Evolutionary conservation across 2,797 vertebrate genomes (phyloP).

Genomic region (Arrhamphus sclerolepis): DNA sequence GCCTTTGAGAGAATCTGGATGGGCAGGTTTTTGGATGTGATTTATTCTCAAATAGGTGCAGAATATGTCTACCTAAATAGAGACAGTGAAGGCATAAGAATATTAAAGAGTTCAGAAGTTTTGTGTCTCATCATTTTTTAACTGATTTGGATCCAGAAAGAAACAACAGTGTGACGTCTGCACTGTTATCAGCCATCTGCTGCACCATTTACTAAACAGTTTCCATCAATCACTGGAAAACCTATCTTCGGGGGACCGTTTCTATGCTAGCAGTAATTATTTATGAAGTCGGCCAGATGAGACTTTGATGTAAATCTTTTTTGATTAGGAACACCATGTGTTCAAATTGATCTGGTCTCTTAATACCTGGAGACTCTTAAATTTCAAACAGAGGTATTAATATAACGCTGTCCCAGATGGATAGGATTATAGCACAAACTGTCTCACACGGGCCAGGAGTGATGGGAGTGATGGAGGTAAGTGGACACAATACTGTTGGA

Average conservation of each 20-base stretch:
- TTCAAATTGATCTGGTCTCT: slow-evolving; percentile 40
- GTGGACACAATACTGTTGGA: too few relatives aligned
- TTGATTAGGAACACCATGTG: slow-evolving; percentile 45
- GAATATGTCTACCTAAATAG: too few relatives aligned
- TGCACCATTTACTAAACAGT: not conserved
- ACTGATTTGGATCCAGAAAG: too few relatives aligned
- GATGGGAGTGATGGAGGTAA: slow-evolving; percentile 9
- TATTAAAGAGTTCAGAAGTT: too few relatives aligned
- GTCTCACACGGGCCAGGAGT: slow-evolving; percentile 7
- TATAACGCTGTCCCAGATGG: slow-evolving; percentile 48
- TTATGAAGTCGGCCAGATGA: slow-evolving; percentile 30
- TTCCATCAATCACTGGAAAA: not conserved
- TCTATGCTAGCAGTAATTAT: slow-evolving; percentile 2
- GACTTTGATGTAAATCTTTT: slow-evolving; percentile 34
- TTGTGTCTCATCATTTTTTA: too few relatives aligned
- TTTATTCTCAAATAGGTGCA: too few relatives aligned
- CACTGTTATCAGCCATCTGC: too few relatives aligned
- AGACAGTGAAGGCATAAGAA: too few relatives aligned
- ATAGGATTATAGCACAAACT: slow-evolving; percentile 28
- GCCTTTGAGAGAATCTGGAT: too few relatives aligned
- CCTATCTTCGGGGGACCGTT: not conserved
- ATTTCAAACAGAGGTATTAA: slow-evolving; percentile 36
- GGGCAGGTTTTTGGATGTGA: too few relatives aligned
- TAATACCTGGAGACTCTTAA: not conserved
- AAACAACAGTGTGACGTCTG: too few relatives aligned